Evolutionary conservation across 2,113 vertebrate genomes (phyloP).

Genomic region (Pelecanus crispus): DNA sequence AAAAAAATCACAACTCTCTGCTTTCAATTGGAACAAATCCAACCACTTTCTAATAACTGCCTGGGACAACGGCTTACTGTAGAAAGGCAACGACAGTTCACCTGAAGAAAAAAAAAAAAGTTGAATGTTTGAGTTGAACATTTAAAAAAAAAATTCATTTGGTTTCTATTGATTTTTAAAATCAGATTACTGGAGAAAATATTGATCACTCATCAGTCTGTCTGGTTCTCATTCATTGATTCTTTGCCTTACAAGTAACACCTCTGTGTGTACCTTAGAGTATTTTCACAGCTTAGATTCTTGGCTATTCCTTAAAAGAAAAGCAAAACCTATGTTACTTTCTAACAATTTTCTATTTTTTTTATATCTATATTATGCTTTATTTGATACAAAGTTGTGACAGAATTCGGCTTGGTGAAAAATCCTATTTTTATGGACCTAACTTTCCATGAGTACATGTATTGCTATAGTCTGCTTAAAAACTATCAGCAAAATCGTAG

Average conservation of each 20-base stretch:
- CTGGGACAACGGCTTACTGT: background rate
- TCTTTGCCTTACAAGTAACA: background rate
- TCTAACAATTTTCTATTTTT: no score
- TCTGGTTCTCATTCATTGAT: slow-evolving; percentile 4
- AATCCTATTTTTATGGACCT: background rate
- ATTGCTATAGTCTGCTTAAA: background rate
- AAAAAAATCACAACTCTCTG: background rate
- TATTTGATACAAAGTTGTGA: background rate
- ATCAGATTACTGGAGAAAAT: slow-evolving; percentile 25
- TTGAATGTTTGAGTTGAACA: background rate
- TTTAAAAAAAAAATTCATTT: background rate
- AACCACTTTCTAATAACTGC: background rate
- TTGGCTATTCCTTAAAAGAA: background rate
- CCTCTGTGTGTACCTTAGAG: background rate
- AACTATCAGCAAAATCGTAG: background rate
- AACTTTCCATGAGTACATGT: background rate
- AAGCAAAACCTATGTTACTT: background rate
- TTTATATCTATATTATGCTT: background rate
- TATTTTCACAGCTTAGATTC: background rate
- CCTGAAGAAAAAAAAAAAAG: background rate
- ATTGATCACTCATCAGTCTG: slow-evolving; percentile 17
- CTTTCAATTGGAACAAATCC: background rate
- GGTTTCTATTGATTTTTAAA: slow-evolving; percentile 33
- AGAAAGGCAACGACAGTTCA: background rate
- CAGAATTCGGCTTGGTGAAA: background rate